phyloP scores from a whole-genome alignment of 1,140 invertebrate species.

The Sitodiplosis mosellana region DNA sequence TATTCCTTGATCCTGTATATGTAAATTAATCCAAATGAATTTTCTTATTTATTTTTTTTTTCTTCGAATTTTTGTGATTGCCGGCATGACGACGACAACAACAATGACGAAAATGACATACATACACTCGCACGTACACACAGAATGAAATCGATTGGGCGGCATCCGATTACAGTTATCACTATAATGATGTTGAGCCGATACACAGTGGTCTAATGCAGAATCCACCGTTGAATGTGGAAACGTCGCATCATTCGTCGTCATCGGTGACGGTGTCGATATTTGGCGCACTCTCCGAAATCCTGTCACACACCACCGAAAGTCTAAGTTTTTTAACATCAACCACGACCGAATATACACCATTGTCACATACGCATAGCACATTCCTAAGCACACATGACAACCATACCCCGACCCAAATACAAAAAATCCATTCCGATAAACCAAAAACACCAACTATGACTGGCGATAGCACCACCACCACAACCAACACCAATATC shows the following conservation, averaged over 20 bases:
- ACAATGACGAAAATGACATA: neutral
- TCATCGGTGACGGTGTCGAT: slow-evolving; percentile 33
- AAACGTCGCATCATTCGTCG: slow-evolving; percentile 28
- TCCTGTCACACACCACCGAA: slow-evolving; percentile 16
- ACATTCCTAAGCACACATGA: slow-evolving; percentile 2
- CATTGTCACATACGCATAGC: neutral
- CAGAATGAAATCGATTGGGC: too few relatives aligned
- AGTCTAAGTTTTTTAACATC: slow-evolving; percentile 1
- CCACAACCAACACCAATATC: neutral
- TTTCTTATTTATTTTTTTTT: neutral
- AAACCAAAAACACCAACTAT: slow-evolving; percentile 2
- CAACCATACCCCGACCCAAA: neutral
- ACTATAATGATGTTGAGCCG: slow-evolving; percentile 4
- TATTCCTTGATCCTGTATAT: too few relatives aligned
- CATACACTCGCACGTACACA: neutral
- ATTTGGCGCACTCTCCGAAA: slow-evolving; percentile 33
- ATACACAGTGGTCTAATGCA: slow-evolving; percentile 2
- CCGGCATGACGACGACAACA: too few relatives aligned
- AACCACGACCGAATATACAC: slow-evolving; percentile 1
- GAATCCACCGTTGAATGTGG: slow-evolving; percentile 24
- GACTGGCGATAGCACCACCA: neutral
- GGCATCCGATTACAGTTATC: neutral
- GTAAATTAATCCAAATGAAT: neutral
- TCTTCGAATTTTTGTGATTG: neutral
- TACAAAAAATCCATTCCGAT: neutral